Conservation (phyloP, 2,113 vertebrate genomes). For the Corydoras maculifer region DNA sequence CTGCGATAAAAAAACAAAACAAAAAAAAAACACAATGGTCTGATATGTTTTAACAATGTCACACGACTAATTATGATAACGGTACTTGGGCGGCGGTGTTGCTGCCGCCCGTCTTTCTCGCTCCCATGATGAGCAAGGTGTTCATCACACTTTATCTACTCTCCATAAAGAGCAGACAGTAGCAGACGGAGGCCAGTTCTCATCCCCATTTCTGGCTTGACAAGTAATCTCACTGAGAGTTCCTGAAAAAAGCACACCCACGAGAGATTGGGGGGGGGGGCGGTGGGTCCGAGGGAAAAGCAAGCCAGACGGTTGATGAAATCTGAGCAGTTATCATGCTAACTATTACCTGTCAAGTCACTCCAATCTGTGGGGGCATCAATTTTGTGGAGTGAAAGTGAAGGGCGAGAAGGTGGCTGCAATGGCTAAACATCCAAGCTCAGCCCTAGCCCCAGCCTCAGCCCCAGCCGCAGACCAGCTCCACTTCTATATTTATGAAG, state of each 20-base stretch:
- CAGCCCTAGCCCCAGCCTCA: constrained; percentile 50
- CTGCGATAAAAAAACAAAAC: neutral
- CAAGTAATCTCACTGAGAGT: constrained; percentile 40
- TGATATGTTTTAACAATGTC: constrained; percentile 17
- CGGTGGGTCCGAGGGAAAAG: constrained; percentile 2
- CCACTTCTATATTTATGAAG: constrained; percentile 42
- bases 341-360: constrained; percentile 47
- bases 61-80: constrained; percentile 21
- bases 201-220: constrained; percentile 31
- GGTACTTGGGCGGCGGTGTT: neutral
- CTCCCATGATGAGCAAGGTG: constrained; percentile 13
- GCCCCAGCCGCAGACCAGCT: constrained; percentile 2
- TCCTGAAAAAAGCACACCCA: constrained; percentile 34
- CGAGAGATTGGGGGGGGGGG: constrained; percentile 34
- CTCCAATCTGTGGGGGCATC: constrained; percentile 43
- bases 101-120: neutral
- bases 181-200: constrained; percentile 26
- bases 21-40: constrained; percentile 6
- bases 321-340: constrained; percentile 71
- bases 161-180: constrained; percentile 24
- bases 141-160: constrained; percentile 31
- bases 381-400: constrained; percentile 77
- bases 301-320: constrained; percentile 71
- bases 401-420: constrained; percentile 83
- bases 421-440: constrained; percentile 79